A percentile compares a stretch with the other conserved stretches of the same genome.
These are phyloP conservation scores for Eumerus sabulonum DNA, from an alignment of 2,888 invertebrate genomes.

Conservation along the genomic window DNA sequence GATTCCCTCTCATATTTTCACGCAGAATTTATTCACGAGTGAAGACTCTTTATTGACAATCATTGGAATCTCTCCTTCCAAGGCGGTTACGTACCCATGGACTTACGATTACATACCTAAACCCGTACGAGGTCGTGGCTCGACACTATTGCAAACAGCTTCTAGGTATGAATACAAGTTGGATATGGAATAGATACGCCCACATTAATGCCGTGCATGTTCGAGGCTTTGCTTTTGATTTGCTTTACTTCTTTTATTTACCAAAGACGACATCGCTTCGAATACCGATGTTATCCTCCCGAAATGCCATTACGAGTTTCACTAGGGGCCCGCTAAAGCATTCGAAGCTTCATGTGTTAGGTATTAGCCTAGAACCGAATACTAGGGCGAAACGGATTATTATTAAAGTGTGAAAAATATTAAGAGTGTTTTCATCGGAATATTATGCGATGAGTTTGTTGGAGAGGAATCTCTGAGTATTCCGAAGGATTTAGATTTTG, in stretches of 20 bases:
- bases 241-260: slow-evolving; percentile 28
- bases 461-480: slow-evolving; percentile 47
- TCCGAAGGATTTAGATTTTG: slow-evolving; percentile 46
- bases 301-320: slow-evolving; percentile 55
- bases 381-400: slow-evolving; percentile 51
- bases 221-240: slow-evolving; percentile 5
- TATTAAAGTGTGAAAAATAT: slow-evolving; percentile 58
- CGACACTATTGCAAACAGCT: not conserved
- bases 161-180: not conserved
- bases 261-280: slow-evolving; percentile 26
- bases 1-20: slow-evolving; percentile 47
- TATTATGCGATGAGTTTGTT: slow-evolving; percentile 52
- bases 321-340: slow-evolving; percentile 9
- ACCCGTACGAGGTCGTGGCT: slow-evolving; percentile 1
- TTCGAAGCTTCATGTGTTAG: too few species aligned
- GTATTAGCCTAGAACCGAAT: slow-evolving; percentile 24
- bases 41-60: slow-evolving; percentile 66
- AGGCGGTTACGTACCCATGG: slow-evolving; percentile 31
- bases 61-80: slow-evolving; percentile 45
- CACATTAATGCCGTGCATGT: slow-evolving; percentile 22
- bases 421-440: slow-evolving; percentile 55
- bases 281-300: slow-evolving; percentile 56
- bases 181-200: not conserved
- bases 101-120: slow-evolving; percentile 50
- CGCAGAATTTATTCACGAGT: slow-evolving; percentile 64